Conservation (phyloP, 2,888 invertebrate species). For the Noctua janthina region DNA sequence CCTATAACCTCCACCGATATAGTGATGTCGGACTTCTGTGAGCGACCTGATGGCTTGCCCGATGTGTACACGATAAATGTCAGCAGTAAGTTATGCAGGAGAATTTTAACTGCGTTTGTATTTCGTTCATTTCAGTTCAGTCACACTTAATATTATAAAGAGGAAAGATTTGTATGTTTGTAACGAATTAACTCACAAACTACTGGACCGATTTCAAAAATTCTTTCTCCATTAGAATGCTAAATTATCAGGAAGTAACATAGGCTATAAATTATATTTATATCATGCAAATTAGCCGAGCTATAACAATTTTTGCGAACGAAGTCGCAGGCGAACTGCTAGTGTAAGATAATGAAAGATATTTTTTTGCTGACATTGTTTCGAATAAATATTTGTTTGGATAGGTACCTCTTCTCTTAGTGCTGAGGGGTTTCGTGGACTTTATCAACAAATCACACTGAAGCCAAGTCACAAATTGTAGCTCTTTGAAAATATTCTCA, state of each 20-base stretch:
- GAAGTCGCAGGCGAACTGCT: too few species aligned
- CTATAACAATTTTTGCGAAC: too few species aligned
- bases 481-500: neutral
- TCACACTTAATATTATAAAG: too few species aligned
- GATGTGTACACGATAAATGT: slow-evolving; percentile 86
- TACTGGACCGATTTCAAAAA: too few species aligned
- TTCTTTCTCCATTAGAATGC: too few species aligned
- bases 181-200: too few species aligned
- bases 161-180: too few species aligned
- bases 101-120: neutral
- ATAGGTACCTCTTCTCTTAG: neutral
- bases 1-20: slow-evolving; percentile 87
- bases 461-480: neutral
- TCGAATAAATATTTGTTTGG: neutral
- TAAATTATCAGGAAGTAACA: too few species aligned
- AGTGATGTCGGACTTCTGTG: slow-evolving; percentile 85
- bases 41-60: slow-evolving; percentile 82
- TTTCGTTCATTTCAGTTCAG: neutral
- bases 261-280: too few species aligned
- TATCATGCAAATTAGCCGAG: too few species aligned
- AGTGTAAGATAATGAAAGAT: too few species aligned
- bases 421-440: neutral
- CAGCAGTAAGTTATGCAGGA: slow-evolving; percentile 79
- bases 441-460: neutral
- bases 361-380: neutral